Percentiles rank a stretch among this genome's conserved stretches.
These are phyloP conservation scores for Dendroctonus ponderosae DNA, from an alignment of 1,140 invertebrate genomes.

Conservation along the genomic window DNA sequence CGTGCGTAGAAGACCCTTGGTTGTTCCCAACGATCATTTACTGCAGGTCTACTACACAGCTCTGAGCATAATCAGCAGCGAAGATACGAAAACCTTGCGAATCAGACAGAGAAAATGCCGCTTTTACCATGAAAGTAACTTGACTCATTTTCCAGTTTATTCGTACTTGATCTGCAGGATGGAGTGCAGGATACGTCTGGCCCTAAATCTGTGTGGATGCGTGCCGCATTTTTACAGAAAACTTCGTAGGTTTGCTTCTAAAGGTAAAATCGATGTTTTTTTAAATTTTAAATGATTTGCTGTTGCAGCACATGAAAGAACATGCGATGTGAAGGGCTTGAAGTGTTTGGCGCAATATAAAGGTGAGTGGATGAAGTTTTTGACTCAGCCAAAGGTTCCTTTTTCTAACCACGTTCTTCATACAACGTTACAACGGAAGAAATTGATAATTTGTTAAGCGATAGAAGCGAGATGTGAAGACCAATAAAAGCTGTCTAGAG, in stretches of 20 bases:
- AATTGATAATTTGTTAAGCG: too few species aligned
- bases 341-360: constrained; percentile 59
- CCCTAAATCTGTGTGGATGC: constrained; percentile 60
- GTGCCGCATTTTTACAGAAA: constrained; percentile 63
- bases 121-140: constrained; percentile 61
- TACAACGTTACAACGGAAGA: too few species aligned
- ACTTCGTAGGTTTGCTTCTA: constrained; percentile 45
- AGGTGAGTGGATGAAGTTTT: constrained; percentile 50
- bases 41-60: constrained; percentile 48
- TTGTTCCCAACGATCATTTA: constrained; percentile 44
- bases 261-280: too few species aligned
- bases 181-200: constrained; percentile 62
- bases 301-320: constrained; percentile 54
- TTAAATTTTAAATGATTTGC: not conserved
- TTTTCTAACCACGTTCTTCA: too few species aligned
- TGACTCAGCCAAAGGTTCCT: too few species aligned
- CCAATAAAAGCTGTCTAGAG: too few species aligned
- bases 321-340: constrained; percentile 61
- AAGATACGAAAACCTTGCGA: constrained; percentile 48
- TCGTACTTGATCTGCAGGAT: constrained; percentile 64
- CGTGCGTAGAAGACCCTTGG: constrained; percentile 40
- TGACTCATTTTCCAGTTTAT: constrained; percentile 62
- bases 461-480: too few species aligned
- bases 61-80: constrained; percentile 43
- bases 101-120: constrained; percentile 63